Conservation (phyloP, 2,888 invertebrate genomes). For the Folsomia manolachei region DNA sequence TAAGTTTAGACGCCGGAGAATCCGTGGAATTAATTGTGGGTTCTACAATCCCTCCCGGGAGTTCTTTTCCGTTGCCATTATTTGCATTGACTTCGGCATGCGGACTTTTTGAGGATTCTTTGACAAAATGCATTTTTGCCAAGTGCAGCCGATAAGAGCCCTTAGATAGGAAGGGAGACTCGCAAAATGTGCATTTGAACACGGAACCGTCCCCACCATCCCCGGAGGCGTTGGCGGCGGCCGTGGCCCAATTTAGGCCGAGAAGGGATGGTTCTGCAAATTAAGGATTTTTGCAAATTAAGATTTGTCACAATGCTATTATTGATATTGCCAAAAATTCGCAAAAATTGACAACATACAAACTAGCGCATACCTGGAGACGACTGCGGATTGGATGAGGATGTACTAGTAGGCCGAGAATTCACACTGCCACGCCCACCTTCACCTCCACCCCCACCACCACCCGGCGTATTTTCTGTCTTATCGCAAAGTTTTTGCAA, state of each 20-base stretch:
- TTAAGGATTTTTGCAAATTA: no score
- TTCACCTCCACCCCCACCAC: not conserved
- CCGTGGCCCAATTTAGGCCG: constrained; percentile 21
- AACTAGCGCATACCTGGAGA: constrained; percentile 37
- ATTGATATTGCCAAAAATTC: not conserved
- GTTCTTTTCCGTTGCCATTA: constrained; percentile 55
- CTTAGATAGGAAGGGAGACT: constrained; percentile 93
- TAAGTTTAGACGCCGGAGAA: constrained; percentile 93
- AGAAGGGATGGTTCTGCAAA: constrained; percentile 14
- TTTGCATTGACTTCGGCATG: constrained; percentile 29
- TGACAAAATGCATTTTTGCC: constrained; percentile 92
- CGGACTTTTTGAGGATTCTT: constrained; percentile 57
- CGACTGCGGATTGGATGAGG: constrained; percentile 46
- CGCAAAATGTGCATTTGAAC: constrained; percentile 92
- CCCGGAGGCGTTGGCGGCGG: constrained; percentile 14
- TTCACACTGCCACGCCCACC: constrained; percentile 52
- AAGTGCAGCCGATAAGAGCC: constrained; percentile 94
- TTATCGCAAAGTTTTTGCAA: constrained; percentile 94
- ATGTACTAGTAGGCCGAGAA: constrained; percentile 55
- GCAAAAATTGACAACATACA: not conserved
- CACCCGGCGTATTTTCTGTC: constrained; percentile 71
- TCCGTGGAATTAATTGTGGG: constrained; percentile 59
- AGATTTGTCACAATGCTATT: not conserved
- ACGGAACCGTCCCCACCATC: constrained; percentile 52
- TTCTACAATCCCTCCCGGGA: constrained; percentile 54